These are phyloP conservation scores for Paguma larvata DNA, from an alignment of 2,797 vertebrate genomes.

Conservation along the genomic window DNA sequence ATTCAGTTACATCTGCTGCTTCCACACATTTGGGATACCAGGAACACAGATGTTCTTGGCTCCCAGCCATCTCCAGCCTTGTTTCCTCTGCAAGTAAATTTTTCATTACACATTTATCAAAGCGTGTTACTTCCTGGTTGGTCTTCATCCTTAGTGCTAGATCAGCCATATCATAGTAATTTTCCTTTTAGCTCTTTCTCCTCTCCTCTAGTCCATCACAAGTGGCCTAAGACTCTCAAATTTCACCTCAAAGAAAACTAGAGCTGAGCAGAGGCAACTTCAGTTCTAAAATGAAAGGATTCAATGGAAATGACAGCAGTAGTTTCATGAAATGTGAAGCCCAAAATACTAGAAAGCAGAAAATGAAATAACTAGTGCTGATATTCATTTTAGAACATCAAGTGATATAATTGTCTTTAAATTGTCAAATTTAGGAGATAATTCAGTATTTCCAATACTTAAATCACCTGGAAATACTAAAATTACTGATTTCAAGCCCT, in stretches of 20 bases:
- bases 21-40: conserved; percentile 69
- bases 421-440: conserved; percentile 16
- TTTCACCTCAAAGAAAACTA: background rate
- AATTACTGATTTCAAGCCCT: background rate
- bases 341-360: background rate
- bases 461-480: background rate
- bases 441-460: background rate
- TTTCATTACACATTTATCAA: conserved; percentile 75
- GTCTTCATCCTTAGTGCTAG: background rate
- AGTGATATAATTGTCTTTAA: background rate
- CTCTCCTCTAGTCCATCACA: background rate
- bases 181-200: background rate
- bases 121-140: conserved; percentile 55
- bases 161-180: background rate
- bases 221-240: background rate
- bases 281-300: conserved; percentile 35
- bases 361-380: background rate
- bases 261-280: background rate
- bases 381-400: background rate
- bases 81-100: conserved; percentile 73
- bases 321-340: background rate
- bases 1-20: conserved; percentile 75
- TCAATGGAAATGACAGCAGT: background rate
- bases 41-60: conserved; percentile 80
- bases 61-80: conserved; percentile 66